These are phyloP conservation scores for Belgica antarctica DNA, from an alignment of 2,888 invertebrate genomes.

Conservation along the genomic window DNA sequence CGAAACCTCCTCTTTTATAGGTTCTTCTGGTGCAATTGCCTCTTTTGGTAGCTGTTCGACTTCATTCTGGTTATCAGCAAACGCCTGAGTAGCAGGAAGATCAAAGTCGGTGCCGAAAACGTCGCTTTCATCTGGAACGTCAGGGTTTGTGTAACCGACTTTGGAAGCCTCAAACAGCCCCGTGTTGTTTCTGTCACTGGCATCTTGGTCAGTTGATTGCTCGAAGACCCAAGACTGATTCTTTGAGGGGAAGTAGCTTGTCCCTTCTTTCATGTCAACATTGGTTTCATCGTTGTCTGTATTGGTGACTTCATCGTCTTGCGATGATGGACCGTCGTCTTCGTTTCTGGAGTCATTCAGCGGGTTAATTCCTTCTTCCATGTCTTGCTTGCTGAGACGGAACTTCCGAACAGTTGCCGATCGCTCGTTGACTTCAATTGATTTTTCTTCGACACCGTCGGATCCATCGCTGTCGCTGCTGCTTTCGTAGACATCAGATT, in stretches of 20 bases:
- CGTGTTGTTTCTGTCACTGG: no score
- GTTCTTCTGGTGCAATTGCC: background rate
- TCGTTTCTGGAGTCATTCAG: background rate
- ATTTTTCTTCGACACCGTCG: background rate
- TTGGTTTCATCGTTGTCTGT: no score
- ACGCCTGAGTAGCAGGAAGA: background rate
- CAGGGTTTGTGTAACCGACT: no score
- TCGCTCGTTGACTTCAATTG: background rate
- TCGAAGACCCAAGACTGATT: no score
- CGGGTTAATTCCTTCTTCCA: slow-evolving; percentile 16
- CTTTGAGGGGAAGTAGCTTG: no score
- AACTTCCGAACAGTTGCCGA: background rate
- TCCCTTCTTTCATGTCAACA: no score
- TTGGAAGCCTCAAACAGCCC: no score
- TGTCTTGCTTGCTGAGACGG: background rate
- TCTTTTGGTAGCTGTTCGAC: background rate
- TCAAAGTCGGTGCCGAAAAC: no score
- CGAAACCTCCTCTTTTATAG: background rate
- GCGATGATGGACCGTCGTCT: no score
- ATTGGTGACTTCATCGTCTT: no score
- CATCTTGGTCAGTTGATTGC: no score
- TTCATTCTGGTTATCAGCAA: background rate
- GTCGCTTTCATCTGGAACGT: no score
- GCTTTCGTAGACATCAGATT: background rate
- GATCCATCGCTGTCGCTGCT: background rate